These are phyloP conservation scores for Diaperis boleti DNA, from an alignment of 2,888 invertebrate species.

Conservation along the genomic window DNA sequence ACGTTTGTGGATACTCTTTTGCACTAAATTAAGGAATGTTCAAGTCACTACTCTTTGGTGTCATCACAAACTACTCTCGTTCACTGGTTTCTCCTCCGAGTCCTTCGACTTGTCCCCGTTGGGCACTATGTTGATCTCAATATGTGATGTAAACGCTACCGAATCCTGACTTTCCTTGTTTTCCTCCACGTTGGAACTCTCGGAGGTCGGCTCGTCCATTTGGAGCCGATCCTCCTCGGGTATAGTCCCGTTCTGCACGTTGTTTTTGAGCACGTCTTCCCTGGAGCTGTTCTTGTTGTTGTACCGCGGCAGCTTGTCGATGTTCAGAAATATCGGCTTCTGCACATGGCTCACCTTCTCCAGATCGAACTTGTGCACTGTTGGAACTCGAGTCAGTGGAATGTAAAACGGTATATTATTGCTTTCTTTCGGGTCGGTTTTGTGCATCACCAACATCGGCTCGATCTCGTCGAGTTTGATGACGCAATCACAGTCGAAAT, in stretches of 20 bases:
- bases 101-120: conserved; percentile 6
- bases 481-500: conserved; percentile 80
- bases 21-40: conserved; percentile 28
- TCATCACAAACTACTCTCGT: conserved; percentile 10
- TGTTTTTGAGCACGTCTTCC: conserved; percentile 26
- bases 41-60: conserved; percentile 24
- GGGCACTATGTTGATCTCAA: conserved; percentile 12
- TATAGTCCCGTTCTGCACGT: conserved; percentile 31
- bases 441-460: conserved; percentile 57
- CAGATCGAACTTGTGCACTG: conserved; percentile 33
- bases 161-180: conserved; percentile 2
- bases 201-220: conserved; percentile 8
- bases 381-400: conserved; percentile 35
- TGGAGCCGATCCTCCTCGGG: conserved; percentile 28
- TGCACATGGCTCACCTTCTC: conserved; percentile 18
- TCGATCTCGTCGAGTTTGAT: conserved; percentile 61
- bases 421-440: conserved; percentile 37
- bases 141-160: conserved; percentile 14
- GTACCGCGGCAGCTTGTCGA: background rate
- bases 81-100: background rate
- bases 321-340: conserved; percentile 7
- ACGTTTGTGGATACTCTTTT: conserved; percentile 12
- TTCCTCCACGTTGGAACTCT: conserved; percentile 5
- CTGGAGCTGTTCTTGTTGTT: conserved; percentile 26
- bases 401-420: conserved; percentile 41